Evolutionary conservation across 2,797 vertebrate species (phyloP).

Genomic region (Bradypus variegatus): DNA sequence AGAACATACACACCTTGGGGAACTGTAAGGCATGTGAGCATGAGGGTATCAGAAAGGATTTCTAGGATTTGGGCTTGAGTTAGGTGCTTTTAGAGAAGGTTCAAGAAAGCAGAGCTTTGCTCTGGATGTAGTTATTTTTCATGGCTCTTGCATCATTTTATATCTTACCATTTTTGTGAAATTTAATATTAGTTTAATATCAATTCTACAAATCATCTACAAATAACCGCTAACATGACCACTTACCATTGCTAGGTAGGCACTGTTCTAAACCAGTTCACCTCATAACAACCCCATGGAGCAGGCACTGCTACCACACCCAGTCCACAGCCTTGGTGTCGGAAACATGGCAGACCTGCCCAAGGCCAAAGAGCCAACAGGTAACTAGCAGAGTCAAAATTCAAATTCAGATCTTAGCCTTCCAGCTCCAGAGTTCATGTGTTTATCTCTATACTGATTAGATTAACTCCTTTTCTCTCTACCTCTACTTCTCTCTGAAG

Average conservation of each 20-base stretch:
- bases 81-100: too few relatives aligned
- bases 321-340: background rate
- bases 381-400: background rate
- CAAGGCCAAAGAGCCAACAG: background rate
- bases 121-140: background rate
- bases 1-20: too few relatives aligned
- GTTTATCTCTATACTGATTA: background rate
- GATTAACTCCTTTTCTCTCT: background rate
- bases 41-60: too few relatives aligned
- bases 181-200: background rate
- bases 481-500: background rate
- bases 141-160: background rate
- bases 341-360: background rate
- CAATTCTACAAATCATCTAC: background rate
- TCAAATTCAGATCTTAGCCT: background rate
- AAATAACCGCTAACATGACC: background rate
- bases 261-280: background rate
- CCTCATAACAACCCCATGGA: background rate
- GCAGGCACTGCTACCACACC: too few relatives aligned
- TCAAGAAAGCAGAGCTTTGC: too few relatives aligned
- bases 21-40: too few relatives aligned
- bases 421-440: background rate
- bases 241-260: background rate
- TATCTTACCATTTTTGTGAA: background rate
- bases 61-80: too few relatives aligned